A percentile compares a stretch with the other conserved stretches of the same genome.
Evolutionary conservation across 2,888 invertebrate species (phyloP).

Genomic region (Caenorhabditis zanzibari): DNA sequence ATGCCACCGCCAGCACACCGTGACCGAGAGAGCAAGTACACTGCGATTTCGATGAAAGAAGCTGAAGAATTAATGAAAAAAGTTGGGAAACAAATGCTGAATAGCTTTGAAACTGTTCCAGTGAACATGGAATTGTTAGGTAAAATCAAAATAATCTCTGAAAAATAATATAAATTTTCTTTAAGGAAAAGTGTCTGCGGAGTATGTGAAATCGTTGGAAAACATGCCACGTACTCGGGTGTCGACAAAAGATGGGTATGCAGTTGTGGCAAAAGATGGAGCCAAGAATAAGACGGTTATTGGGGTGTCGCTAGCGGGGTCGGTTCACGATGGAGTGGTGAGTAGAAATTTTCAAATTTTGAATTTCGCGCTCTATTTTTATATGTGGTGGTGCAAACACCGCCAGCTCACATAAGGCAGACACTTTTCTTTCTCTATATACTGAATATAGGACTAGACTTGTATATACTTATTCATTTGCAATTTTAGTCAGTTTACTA

Average conservation of each 20-base stretch:
- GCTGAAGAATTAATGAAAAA: conserved; percentile 68
- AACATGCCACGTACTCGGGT: conserved; percentile 71
- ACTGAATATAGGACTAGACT: too few relatives aligned
- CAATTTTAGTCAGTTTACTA: too few relatives aligned
- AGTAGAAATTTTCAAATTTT: background rate
- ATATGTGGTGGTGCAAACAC: too few relatives aligned
- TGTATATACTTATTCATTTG: too few relatives aligned
- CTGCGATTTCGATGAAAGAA: conserved; percentile 72
- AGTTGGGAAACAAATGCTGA: conserved; percentile 8
- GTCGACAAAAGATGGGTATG: conserved; percentile 82
- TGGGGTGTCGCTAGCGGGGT: conserved; percentile 72
- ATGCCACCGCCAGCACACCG: conserved; percentile 44
- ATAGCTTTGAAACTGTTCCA: background rate
- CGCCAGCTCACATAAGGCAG: too few relatives aligned
- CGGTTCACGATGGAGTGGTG: conserved; percentile 26
- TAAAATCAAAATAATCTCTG: background rate
- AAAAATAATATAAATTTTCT: background rate
- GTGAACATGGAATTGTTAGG: conserved; percentile 9
- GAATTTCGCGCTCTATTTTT: too few relatives aligned
- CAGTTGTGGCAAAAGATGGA: conserved; percentile 77
- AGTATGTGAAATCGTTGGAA: conserved; percentile 54
- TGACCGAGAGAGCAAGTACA: conserved; percentile 42
- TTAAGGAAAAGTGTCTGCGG: conserved; percentile 61
- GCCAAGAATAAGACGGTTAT: conserved; percentile 66
- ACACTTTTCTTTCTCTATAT: too few relatives aligned